A percentile compares a stretch with the other conserved stretches of the same genome.
These are phyloP conservation scores for Etheostoma cragini DNA, from an alignment of 2,113 vertebrate species.

Conservation along the genomic window DNA sequence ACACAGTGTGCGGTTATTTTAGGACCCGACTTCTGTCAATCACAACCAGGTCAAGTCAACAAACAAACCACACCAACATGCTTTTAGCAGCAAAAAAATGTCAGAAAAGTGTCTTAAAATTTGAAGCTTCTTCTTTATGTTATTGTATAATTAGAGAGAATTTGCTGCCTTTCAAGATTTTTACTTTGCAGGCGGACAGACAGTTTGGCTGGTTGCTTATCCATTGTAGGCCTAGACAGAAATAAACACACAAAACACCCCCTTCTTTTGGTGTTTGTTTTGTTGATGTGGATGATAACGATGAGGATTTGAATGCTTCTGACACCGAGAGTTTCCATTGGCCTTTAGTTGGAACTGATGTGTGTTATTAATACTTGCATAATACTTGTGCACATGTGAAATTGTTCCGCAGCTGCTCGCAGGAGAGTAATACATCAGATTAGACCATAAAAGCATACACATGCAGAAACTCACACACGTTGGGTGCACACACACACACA, in stretches of 20 bases:
- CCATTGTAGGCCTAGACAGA: neutral
- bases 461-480: neutral
- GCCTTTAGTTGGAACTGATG: constrained; percentile 15
- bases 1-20: constrained; percentile 23
- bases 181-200: constrained; percentile 7
- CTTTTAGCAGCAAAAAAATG: neutral
- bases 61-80: constrained; percentile 1
- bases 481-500: constrained; percentile 11
- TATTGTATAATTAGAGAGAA: constrained; percentile 22
- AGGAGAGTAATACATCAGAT: constrained; percentile 52
- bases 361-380: neutral
- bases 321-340: constrained; percentile 48
- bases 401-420: constrained; percentile 52
- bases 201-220: constrained; percentile 31
- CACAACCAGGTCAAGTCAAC: constrained; percentile 12
- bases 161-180: constrained; percentile 20
- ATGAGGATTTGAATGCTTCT: neutral
- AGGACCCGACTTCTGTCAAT: constrained; percentile 20
- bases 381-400: constrained; percentile 55
- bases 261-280: constrained; percentile 31
- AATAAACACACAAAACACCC: constrained; percentile 14
- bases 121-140: neutral
- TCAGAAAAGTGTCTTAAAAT: constrained; percentile 8
- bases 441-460: constrained; percentile 9
- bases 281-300: neutral